These are phyloP conservation scores for Brachionus paranguensis DNA, from an alignment of 1,140 invertebrate species.

Conservation along the genomic window DNA sequence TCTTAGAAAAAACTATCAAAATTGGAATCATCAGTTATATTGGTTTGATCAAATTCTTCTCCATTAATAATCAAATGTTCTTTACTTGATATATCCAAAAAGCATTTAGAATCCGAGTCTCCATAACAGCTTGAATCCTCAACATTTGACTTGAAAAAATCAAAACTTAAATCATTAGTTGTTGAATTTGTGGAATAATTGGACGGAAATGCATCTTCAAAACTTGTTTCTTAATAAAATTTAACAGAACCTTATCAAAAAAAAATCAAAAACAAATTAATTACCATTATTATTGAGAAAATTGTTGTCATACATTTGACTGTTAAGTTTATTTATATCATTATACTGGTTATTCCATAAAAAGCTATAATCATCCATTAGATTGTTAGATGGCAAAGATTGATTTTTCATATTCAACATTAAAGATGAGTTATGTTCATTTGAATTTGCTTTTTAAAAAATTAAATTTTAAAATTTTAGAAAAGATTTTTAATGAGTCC, in stretches of 20 bases:
- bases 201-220: not conserved
- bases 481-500: not conserved
- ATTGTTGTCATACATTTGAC: not conserved
- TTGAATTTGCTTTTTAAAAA: not conserved
- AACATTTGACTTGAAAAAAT: not conserved
- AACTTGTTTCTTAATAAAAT: not conserved
- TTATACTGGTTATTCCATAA: not conserved
- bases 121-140: not conserved
- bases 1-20: not conserved
- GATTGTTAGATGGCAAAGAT: not conserved
- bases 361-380: not conserved
- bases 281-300: not conserved
- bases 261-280: not conserved
- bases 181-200: not conserved
- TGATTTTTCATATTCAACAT: not conserved
- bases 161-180: not conserved
- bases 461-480: not conserved
- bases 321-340: not conserved
- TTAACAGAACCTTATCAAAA: not conserved
- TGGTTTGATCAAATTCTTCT: too few species aligned
- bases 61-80: not conserved
- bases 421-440: not conserved
- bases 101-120: not conserved
- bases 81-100: not conserved
- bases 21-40: slow-evolving; percentile 7